Evolutionary conservation across 2,113 vertebrate species (phyloP).

Genomic region (Galeopterus variegatus): DNA sequence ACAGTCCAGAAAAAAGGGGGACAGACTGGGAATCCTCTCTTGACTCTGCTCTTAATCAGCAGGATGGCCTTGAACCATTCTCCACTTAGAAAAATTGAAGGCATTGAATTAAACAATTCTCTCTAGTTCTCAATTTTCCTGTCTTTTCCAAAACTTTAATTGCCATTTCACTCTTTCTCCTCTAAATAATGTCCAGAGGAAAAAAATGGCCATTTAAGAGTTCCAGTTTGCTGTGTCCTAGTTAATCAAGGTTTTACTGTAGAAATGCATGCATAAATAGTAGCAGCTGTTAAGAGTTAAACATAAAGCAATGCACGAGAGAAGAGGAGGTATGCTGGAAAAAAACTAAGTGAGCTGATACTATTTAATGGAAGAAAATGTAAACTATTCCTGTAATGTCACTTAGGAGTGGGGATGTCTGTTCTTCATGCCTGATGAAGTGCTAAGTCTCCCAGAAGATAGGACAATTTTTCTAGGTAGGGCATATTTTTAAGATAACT

Average conservation of each 20-base stretch:
- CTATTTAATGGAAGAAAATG: neutral
- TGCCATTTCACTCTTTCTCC: slow-evolving; percentile 4
- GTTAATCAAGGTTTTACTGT: slow-evolving; percentile 29
- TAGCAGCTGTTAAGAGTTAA: slow-evolving; percentile 30
- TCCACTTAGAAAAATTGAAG: slow-evolving; percentile 10
- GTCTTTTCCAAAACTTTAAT: slow-evolving; percentile 44
- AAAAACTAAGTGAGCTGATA: neutral
- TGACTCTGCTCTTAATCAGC: neutral
- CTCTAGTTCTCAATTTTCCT: neutral
- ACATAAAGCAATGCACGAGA: slow-evolving; percentile 16
- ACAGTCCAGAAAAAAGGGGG: neutral
- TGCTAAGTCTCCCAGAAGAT: neutral
- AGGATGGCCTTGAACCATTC: neutral
- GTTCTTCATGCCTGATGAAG: neutral
- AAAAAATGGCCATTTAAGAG: neutral
- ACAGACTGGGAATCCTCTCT: neutral
- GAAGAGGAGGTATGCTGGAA: neutral
- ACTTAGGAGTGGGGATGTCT: neutral
- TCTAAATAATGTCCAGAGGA: slow-evolving; percentile 27
- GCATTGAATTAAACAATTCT: neutral
- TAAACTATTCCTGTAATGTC: neutral
- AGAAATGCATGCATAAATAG: neutral
- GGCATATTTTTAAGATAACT: neutral
- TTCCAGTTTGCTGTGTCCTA: neutral
- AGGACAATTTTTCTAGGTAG: neutral